Evolutionary conservation across 2,113 vertebrate species (phyloP), one percentile per base, ranked within the genome.

Genomic region (Gymnarchus niloticus): DNA sequence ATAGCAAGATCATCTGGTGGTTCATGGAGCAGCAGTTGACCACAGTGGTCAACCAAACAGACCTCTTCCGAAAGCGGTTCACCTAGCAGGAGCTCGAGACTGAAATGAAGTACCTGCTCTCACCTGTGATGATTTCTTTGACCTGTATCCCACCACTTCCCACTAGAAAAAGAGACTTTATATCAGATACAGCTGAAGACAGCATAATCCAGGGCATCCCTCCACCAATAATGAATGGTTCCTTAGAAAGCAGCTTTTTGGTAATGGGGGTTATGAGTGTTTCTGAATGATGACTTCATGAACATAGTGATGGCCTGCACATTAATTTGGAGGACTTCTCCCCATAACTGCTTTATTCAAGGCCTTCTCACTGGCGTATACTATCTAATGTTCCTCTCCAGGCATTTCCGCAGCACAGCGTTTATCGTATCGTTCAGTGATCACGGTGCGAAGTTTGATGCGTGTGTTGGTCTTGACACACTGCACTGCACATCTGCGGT

Each of bases 81-180:
- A 6, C 33, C 17, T 14, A 41, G 6, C 19, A 14, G 1, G 6
- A 65, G 23, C n/a, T 28, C 8, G 59, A 25, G 19, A 3, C 51
- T 6, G n/a, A 10, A 17, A 14, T 1, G 33, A 21, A 2, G 33
- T 28, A 21, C 56, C 44, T 37, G 10, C 41, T 14, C 49, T 33
- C 41, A 91, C 90, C 88, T 88, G 90, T 87, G 41, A 87, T 87
- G 65, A 90, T 88, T 82, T 90, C 84, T 87, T 89, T 89, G 65
- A 88, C 61, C 23, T 88, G 77, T 78, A 89, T 88, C 51, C 87
- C 83, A 37, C 85, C 81, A 54, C 87, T 69, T 33, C 87, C 90
- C 57, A 61, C 88, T 90, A 54, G 41, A 85, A 46, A 21, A 21
- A 59, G 28, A 59, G 4, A 83, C 21, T 46, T 54, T 23, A 51